Evolutionary conservation across 2,888 invertebrate species (phyloP).

Genomic region (Phengaris arion): DNA sequence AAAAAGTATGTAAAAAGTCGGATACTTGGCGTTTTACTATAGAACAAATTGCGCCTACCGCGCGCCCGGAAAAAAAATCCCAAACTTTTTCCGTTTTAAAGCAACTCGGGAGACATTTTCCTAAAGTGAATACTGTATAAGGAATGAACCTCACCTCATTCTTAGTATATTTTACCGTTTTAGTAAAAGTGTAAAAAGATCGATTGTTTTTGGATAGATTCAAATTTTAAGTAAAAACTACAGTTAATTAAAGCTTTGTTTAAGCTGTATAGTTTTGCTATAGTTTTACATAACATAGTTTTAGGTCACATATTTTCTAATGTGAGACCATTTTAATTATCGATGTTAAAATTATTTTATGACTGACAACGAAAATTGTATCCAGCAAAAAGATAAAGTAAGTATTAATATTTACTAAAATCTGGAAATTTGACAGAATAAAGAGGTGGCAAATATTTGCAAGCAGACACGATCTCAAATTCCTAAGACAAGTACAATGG

Average conservation of each 20-base stretch:
- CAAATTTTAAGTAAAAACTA: too few relatives aligned
- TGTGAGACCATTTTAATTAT: neutral
- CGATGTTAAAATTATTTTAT: neutral
- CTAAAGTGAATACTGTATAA: neutral
- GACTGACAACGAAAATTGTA: neutral
- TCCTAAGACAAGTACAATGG: constrained; percentile 44
- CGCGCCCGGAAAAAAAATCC: neutral
- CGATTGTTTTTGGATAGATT: too few relatives aligned
- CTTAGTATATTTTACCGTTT: neutral
- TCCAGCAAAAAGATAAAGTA: neutral
- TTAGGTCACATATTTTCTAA: neutral
- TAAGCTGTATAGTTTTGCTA: too few relatives aligned
- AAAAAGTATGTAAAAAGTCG: constrained; percentile 7
- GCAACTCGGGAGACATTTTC: constrained; percentile 14
- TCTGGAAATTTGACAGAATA: neutral
- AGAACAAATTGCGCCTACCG: constrained; percentile 24
- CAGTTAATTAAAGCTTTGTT: too few relatives aligned
- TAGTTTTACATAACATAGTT: too few relatives aligned
- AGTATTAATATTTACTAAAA: constrained; percentile 3
- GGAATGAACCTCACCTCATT: neutral
- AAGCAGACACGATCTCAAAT: constrained; percentile 7
- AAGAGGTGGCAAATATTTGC: constrained; percentile 4
- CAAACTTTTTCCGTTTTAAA: constrained; percentile 19
- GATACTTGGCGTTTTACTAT: constrained; percentile 29
- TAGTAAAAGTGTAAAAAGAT: too few relatives aligned